Evolutionary conservation across 1,140 invertebrate species (phyloP).

Genomic region (Drosophila kikkawai): DNA sequence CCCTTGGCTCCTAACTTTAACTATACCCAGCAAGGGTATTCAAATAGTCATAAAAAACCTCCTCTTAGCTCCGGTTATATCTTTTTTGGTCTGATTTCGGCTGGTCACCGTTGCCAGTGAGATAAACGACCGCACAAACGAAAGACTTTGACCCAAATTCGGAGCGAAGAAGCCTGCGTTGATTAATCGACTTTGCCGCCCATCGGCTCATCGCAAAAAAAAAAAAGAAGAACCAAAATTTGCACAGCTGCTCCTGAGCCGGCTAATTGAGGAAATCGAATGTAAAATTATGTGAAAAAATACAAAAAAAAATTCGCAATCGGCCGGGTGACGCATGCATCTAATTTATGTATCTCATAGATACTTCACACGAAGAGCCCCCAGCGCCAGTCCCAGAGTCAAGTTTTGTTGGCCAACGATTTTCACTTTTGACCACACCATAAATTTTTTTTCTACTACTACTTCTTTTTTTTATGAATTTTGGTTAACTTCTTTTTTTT

Average conservation of each 20-base stretch:
- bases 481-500: neutral
- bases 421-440: conserved; percentile 57
- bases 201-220: conserved; percentile 53
- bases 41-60: neutral
- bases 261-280: conserved; percentile 79
- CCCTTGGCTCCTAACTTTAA: neutral
- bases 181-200: conserved; percentile 65
- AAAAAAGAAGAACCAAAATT: conserved; percentile 16
- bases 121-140: conserved; percentile 51
- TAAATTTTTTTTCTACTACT: conserved; percentile 37
- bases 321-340: conserved; percentile 54
- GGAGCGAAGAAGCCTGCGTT: conserved; percentile 51
- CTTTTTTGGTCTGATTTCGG: conserved; percentile 33
- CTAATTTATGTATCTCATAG: conserved; percentile 66
- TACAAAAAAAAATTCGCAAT: conserved; percentile 31
- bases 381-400: neutral
- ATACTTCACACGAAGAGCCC: conserved; percentile 38
- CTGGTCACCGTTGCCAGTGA: conserved; percentile 27
- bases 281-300: conserved; percentile 72
- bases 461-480: too few relatives aligned
- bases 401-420: conserved; percentile 33
- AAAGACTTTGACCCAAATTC: conserved; percentile 69
- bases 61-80: conserved; percentile 27
- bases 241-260: conserved; percentile 49
- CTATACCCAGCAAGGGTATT: neutral